Evolutionary conservation across 2,888 invertebrate genomes (phyloP).

Genomic region (Aporophyla lueneburgensis): DNA sequence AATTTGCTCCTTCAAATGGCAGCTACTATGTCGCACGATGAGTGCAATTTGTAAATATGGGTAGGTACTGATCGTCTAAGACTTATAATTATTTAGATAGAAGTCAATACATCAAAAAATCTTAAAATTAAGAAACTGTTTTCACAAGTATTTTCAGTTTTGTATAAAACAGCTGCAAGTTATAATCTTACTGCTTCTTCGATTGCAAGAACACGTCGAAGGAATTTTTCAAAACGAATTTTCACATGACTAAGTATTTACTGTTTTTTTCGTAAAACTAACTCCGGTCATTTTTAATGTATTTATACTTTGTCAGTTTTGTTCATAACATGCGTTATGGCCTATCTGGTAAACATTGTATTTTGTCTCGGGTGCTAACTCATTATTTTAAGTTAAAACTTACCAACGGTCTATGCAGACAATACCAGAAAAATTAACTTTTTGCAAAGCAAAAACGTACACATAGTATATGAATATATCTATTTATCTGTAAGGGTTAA

Average conservation of each 20-base stretch:
- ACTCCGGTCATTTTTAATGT: background rate
- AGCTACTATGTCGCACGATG: conserved; percentile 84
- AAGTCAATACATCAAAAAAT: conserved; percentile 75
- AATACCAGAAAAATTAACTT: conserved; percentile 80
- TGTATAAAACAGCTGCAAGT: conserved; percentile 44
- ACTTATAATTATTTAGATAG: conserved; percentile 84
- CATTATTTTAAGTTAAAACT: conserved; percentile 67
- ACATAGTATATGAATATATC: conserved; percentile 68
- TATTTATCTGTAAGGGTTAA: conserved; percentile 79
- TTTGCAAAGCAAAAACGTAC: conserved; percentile 87
- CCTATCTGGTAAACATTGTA: conserved; percentile 66
- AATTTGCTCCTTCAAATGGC: conserved; percentile 86
- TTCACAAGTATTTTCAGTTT: conserved; percentile 54
- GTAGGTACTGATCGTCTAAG: conserved; percentile 85
- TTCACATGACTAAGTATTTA: conserved; percentile 6
- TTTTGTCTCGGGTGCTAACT: conserved; percentile 72
- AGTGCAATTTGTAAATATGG: conserved; percentile 84
- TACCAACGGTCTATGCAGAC: conserved; percentile 80
- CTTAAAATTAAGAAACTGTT: conserved; percentile 42
- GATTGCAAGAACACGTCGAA: conserved; percentile 1
- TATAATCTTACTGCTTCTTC: conserved; percentile 33
- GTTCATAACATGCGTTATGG: conserved; percentile 41
- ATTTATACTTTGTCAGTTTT: conserved; percentile 3
- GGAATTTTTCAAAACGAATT: conserved; percentile 13
- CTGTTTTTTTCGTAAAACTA: background rate